Evolutionary conservation across 2,888 invertebrate species (phyloP), one percentile per base, ranked within the genome.

Genomic region (Andrena flavipes): DNA sequence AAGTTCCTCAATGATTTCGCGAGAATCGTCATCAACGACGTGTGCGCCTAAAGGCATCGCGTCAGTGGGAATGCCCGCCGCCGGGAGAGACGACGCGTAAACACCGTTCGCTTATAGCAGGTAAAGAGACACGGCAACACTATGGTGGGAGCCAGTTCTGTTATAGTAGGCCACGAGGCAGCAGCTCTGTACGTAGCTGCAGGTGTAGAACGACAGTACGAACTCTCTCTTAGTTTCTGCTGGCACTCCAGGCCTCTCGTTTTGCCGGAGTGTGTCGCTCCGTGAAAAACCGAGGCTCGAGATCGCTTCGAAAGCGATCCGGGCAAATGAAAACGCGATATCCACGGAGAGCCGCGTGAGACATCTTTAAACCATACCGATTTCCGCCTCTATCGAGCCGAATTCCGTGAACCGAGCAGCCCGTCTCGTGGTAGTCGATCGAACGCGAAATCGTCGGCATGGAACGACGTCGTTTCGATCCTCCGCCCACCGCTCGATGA

Each of bases 111-210:
- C 83, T 82, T 79, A 68, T 80, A 76, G 67, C 89, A 90, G 89
- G 92, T 91, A 92, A 92, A 91, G 91, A 91, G 91, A 87, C 88
- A 81, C 86, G 78, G 80, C 77, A 82, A 76, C 69, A 56, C 64
- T 78, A 83, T 88, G 91, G 93, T 92, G 92, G 93, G 93, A 94
- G 93, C 92, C 90, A 93, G 93, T 94, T 94, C 93, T 93, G 93
- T 93, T 94, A 94, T 93, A 94, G 94, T 94, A 94, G 94, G 94
- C 94, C 94, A 94, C 92, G 91, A 93, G 91, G 92, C 91, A 93
- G 90, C 89, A 89, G 79, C 83, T 91, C 88, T 89, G 91, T 89
- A 26, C 90, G 91, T 91, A 91, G 87, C 88, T 88, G 89, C 87
- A 91, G 85, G 80, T 91, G 88, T 85, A 84, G 76, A 87, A 89